A percentile compares a stretch with the other conserved stretches of the same genome.
Evolutionary conservation across 64 coral and sea anemone genomes (phyloP).

Genomic region (Actinia equina): DNA sequence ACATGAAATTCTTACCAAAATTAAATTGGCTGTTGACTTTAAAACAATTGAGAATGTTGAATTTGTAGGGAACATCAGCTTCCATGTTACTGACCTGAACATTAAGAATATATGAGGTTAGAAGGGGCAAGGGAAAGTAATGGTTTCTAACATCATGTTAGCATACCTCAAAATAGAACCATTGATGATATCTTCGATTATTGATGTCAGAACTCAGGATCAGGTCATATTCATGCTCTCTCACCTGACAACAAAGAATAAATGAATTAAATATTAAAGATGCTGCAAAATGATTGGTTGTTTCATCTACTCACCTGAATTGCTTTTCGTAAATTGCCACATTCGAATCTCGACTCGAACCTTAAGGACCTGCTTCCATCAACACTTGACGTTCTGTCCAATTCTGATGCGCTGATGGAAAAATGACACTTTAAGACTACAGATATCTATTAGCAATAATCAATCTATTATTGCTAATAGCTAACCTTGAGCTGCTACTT

Average conservation of each 20-base stretch:
- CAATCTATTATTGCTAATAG: not conserved
- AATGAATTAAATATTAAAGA: too few species aligned
- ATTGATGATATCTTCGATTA: constrained; percentile 83
- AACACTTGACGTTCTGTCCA: constrained; percentile 57
- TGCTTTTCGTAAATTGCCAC: constrained; percentile 89
- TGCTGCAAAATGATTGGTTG: not conserved
- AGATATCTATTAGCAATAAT: not conserved
- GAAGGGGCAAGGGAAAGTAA: not conserved
- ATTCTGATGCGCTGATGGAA: constrained; percentile 39
- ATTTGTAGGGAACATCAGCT: constrained; percentile 87
- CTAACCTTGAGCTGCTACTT: constrained; percentile 15
- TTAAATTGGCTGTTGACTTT: constrained; percentile 99
- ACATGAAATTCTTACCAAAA: constrained; percentile 64
- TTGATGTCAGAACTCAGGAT: constrained; percentile 90
- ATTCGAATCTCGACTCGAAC: constrained; percentile 91
- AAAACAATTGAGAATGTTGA: constrained; percentile 98
- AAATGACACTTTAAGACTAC: not conserved
- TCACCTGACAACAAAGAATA: constrained; percentile 38
- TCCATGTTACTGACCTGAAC: constrained; percentile 91
- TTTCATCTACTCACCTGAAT: constrained; percentile 61
- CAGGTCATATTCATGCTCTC: constrained; percentile 84
- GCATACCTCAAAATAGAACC: constrained; percentile 96
- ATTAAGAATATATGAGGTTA: not conserved
- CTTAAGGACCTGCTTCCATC: constrained; percentile 46
- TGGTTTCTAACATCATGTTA: not conserved